A percentile compares a stretch with the other conserved stretches of the same genome.
These are phyloP conservation scores for Pituophis catenifer DNA, from an alignment of 2,113 vertebrate species.

Conservation along the genomic window DNA sequence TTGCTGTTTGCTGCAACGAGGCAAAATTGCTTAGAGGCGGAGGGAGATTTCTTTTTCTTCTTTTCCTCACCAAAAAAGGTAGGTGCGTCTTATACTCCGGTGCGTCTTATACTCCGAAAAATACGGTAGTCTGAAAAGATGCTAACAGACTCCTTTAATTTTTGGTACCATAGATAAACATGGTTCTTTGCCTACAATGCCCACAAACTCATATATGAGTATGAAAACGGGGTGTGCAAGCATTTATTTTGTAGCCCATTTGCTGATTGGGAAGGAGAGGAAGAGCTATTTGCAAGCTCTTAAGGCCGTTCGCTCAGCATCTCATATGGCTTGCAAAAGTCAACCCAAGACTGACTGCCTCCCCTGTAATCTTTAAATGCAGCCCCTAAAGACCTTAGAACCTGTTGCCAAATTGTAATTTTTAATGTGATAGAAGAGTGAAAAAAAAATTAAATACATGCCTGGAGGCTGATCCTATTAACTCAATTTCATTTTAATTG, in stretches of 20 bases:
- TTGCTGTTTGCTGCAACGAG: too few relatives aligned
- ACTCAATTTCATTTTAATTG: not conserved
- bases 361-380: not conserved
- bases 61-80: too few relatives aligned
- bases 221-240: not conserved
- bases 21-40: too few relatives aligned
- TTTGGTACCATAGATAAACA: not conserved
- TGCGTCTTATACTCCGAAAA: too few relatives aligned
- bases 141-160: not conserved
- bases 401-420: not conserved
- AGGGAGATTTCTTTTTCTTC: too few relatives aligned
- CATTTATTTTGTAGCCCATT: constrained; percentile 26
- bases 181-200: not conserved
- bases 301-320: constrained; percentile 18
- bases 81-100: too few relatives aligned
- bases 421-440: not conserved
- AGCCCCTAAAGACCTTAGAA: not conserved
- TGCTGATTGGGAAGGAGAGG: constrained; percentile 17
- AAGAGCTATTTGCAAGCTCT: constrained; percentile 25
- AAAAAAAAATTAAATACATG: not conserved
- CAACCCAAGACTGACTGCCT: not conserved
- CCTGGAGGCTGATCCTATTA: not conserved
- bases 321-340: not conserved
- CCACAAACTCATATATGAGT: not conserved
- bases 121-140: not conserved